phyloP scores from a whole-genome alignment of 1,140 invertebrate species.

The Aphelinus atriplicis region DNA sequence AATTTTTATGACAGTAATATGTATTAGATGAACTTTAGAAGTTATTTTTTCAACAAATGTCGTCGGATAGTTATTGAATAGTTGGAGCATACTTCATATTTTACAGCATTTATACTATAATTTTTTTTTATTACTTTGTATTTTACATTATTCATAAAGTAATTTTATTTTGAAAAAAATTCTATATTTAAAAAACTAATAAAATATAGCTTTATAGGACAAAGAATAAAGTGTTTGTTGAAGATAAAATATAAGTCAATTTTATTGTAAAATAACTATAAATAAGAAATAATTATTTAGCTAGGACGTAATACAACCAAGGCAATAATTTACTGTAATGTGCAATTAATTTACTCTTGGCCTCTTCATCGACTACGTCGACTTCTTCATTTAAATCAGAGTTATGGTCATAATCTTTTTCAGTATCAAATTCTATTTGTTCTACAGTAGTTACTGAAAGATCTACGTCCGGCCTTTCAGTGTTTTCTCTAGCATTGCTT shows the following conservation, averaged over 20 bases:
- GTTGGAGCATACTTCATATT: too few relatives aligned
- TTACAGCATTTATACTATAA: too few relatives aligned
- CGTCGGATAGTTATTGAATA: too few relatives aligned
- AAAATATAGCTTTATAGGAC: constrained; percentile 23
- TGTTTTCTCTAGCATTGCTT: background rate
- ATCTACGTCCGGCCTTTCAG: background rate
- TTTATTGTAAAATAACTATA: constrained; percentile 8
- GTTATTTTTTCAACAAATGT: background rate
- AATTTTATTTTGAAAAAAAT: constrained; percentile 2
- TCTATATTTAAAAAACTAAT: constrained; percentile 19
- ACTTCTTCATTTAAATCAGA: constrained; percentile 7
- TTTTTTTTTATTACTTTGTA: background rate
- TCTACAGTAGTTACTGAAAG: constrained; percentile 6
- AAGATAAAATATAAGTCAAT: background rate
- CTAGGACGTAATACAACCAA: constrained; percentile 55
- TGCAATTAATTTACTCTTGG: constrained; percentile 48
- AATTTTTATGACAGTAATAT: background rate
- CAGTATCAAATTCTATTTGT: constrained; percentile 15
- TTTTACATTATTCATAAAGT: constrained; percentile 4
- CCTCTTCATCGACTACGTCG: constrained; percentile 38
- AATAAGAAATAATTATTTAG: constrained; percentile 43
- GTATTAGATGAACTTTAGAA: background rate
- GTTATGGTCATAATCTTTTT: constrained; percentile 3
- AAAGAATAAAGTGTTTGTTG: constrained; percentile 6
- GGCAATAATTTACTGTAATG: constrained; percentile 57